Base-by-base conservation (phyloP, 2,113 vertebrate species). In the Tachysurus vachellii region DNA sequence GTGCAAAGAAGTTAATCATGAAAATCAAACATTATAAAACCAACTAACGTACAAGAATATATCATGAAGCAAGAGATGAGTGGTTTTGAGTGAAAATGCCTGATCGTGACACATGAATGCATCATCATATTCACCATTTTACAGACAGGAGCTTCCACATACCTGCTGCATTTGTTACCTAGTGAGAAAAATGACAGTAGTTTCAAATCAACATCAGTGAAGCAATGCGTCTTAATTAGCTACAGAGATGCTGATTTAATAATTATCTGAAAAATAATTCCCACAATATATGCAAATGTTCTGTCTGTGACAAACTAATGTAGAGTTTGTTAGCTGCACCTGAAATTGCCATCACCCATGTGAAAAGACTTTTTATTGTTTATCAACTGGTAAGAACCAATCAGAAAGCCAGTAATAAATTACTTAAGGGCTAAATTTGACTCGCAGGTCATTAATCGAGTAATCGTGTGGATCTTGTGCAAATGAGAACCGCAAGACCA, bases 401-500 rank as follows among this genome's bases (percentile, higher is more conserved):
- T 61, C 28, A 80, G 23, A 42, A 9, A 4, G 17, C 28, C 26
- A 31, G 76, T 80, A 31, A 42, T 59, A 80, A 14, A 80, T 80
- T 61, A 44, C 31, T 57, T 80, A 36, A 12, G 54, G 28, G 54
- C 16, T 44, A 19, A 61, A 81, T 23, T 26, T 56, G 76, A 26
- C 76, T 56, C 3, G n/a, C 47, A 31, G 14, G 77, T 80, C 50
- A 3, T 5, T 79, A 77, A 54, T 54, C 16, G 19, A 53, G 47
- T n/a, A 54, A 23, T 47, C 26, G 47, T 54, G 23, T 5, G 16
- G 26, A 54, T 19, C 13, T 4, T 17, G 28, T 5, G 23, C 53
- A 56, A 57, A 80, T 57, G 77, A 80, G 53, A 80, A 80, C 6
- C 13, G 50, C 75, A 77, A 75, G 12, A 28, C n/a, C 53, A 80